Evolutionary conservation across 2,797 vertebrate genomes (phyloP).

Genomic region (Emys orbicularis): DNA sequence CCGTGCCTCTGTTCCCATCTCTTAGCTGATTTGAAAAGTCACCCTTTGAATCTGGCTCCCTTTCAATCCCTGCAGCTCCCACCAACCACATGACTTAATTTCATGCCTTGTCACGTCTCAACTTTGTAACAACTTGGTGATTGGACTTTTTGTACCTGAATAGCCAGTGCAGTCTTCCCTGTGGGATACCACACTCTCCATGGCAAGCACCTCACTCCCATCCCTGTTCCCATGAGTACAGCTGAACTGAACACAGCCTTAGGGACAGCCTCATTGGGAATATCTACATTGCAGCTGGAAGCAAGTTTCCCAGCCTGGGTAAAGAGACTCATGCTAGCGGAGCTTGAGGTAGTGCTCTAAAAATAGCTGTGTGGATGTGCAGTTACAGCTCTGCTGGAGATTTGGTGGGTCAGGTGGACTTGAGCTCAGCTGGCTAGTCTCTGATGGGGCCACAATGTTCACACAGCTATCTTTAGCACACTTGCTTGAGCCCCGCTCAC

Average conservation of each 20-base stretch:
- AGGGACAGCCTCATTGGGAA: background rate
- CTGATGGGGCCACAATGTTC: background rate
- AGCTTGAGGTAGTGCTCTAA: background rate
- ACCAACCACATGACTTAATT: background rate
- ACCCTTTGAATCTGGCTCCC: background rate
- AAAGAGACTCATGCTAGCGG: too few species aligned
- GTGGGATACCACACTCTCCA: background rate
- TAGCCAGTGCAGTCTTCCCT: background rate
- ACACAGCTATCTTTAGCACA: background rate
- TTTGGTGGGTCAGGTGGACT: background rate
- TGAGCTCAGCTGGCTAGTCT: background rate
- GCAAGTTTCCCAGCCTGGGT: background rate
- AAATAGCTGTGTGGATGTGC: background rate
- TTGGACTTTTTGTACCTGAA: background rate
- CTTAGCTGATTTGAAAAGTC: background rate
- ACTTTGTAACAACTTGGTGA: background rate
- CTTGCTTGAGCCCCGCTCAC: background rate
- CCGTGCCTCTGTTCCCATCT: background rate
- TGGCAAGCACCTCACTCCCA: background rate
- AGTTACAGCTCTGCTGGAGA: background rate
- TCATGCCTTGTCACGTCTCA: background rate
- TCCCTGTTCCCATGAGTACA: background rate
- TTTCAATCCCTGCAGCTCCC: background rate
- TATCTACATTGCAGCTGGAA: background rate
- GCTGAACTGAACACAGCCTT: background rate